Evolutionary conservation across 2,888 invertebrate genomes (phyloP), one percentile per base, ranked within the genome.

Genomic region (Aspidapion aeneum): DNA sequence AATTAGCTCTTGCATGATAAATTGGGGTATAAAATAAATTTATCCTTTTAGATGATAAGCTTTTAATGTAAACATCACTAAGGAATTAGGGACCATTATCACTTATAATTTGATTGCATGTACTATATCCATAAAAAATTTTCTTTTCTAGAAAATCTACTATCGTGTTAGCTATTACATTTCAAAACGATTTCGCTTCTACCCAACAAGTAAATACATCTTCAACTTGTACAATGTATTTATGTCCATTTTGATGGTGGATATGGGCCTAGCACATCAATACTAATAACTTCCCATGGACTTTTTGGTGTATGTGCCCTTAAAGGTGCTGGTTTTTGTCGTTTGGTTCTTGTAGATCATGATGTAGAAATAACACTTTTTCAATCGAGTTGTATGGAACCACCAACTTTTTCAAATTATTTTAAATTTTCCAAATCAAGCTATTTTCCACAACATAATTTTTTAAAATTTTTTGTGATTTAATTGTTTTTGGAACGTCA

Each of bases 1-100:
- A 12, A 35, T 35, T 35, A 3, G 35, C 35, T 12, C 35, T 35
- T 35, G 3, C 68, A 48, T 72, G 72, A 22, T 74, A 71, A 0
- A 64, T 63, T 0, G 72, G 60, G 0, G 69, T 73, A 0, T 64
- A 65, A 66, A 65, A 70, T 35, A 51, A 7, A 5, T 57, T 21
- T 1, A 48, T 21, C 16, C 58, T 55, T n/a, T 58, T 52, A 61
- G 63, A 65, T 57, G 56, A 9, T 63, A 63, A 21, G 35, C 51
- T 7, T 62, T 60, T 1, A 9, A 51, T 0, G 22, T 35, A 16
- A 57, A 52, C 1, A 50, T 51, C 9, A 63, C 50, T 5, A 17
- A 12, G 7, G 19, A 60, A 58, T 35, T 66, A 9, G 65, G 66
- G 56, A 52, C 68, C 21, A 65, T 64, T 64, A 21, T 64, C 64